Evolutionary conservation across 2,113 vertebrate species (phyloP).

Genomic region (Marmota flaviventris): DNA sequence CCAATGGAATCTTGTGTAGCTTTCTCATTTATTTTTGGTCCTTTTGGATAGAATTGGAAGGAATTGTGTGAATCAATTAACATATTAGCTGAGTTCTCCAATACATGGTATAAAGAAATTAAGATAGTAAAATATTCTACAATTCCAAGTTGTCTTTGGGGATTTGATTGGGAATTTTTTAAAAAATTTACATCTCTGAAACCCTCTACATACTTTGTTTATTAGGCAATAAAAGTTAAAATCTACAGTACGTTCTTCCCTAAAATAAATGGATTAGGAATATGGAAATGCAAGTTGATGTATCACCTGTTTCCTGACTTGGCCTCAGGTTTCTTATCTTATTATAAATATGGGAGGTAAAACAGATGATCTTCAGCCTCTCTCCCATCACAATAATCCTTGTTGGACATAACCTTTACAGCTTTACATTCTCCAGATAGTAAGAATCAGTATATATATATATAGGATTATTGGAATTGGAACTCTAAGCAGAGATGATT

Average conservation of each 20-base stretch:
- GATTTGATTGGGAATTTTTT: conserved; percentile 62
- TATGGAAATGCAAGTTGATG: neutral
- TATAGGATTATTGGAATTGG: conserved; percentile 78
- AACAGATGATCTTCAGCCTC: neutral
- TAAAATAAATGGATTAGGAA: conserved; percentile 33
- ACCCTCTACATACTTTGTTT: conserved; percentile 54
- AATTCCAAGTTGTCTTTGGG: conserved; percentile 74
- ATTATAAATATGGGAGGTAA: neutral
- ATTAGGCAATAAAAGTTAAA: conserved; percentile 50
- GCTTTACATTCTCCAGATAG: conserved; percentile 83
- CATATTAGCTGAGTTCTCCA: conserved; percentile 64
- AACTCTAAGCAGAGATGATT: conserved; percentile 87
- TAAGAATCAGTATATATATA: conserved; percentile 78
- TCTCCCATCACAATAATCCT: neutral
- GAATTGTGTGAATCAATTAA: conserved; percentile 63
- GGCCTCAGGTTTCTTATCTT: conserved; percentile 39
- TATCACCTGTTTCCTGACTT: conserved; percentile 17
- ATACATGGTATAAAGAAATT: conserved; percentile 70
- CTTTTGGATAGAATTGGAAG: conserved; percentile 71
- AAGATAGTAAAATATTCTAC: conserved; percentile 76
- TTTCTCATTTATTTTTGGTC: conserved; percentile 65
- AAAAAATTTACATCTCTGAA: conserved; percentile 61
- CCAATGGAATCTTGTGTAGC: conserved; percentile 63
- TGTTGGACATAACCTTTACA: conserved; percentile 61
- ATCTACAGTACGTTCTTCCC: conserved; percentile 32